Percentiles rank a stretch among this genome's conserved stretches.
These are phyloP conservation scores for Cottus gobio DNA, from an alignment of 2,113 vertebrate species.

Conservation along the genomic window DNA sequence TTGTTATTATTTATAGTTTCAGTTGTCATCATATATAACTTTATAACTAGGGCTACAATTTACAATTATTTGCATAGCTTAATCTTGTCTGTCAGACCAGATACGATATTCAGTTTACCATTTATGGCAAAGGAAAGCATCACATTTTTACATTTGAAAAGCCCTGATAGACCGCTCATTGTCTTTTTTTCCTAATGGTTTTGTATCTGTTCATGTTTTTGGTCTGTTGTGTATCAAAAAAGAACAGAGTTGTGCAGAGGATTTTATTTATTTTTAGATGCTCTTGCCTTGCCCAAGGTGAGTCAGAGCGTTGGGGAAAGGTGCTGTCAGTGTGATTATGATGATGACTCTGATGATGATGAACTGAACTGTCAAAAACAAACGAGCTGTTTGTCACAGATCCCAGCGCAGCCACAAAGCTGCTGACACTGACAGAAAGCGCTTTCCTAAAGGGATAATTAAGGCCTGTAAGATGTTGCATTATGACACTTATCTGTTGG, in stretches of 20 bases:
- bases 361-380: constrained; percentile 6
- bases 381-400: constrained; percentile 2
- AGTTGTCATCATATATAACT: neutral
- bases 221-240: neutral
- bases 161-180: too few relatives aligned
- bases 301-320: neutral
- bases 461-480: neutral
- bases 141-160: neutral
- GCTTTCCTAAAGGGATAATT: neutral
- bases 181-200: neutral
- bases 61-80: neutral
- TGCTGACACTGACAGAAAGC: neutral
- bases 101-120: neutral
- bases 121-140: neutral
- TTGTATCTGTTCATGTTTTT: neutral
- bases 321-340: constrained; percentile 3
- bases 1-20: neutral
- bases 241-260: neutral
- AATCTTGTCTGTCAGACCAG: too few relatives aligned
- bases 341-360: neutral
- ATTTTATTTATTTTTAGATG: neutral
- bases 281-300: neutral
- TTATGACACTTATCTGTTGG: neutral
- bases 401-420: neutral
- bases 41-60: neutral